Evolutionary conservation across 2,888 invertebrate genomes (phyloP).

Genomic region (Onthophagus sagittarius): DNA sequence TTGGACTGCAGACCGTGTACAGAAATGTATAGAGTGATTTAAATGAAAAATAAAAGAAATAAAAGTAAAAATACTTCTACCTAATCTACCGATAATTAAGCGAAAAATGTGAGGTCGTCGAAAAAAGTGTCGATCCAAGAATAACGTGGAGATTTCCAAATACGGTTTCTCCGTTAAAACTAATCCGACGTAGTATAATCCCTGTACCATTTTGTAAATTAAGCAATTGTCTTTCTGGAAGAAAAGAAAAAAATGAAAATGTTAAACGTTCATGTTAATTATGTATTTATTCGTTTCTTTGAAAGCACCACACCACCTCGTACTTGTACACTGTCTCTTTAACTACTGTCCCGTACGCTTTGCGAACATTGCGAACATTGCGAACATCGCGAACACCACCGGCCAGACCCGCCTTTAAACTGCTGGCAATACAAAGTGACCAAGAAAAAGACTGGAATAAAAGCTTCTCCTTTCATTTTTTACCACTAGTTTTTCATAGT

Average conservation of each 20-base stretch:
- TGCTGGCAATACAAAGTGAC: not conserved
- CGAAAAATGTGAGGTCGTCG: conserved; percentile 20
- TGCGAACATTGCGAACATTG: not conserved
- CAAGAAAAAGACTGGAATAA: not conserved
- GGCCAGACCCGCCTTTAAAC: not conserved
- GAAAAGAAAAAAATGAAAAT: conserved; percentile 31
- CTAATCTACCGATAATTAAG: conserved; percentile 35
- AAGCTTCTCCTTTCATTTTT: not conserved
- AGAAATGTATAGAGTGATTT: conserved; percentile 44
- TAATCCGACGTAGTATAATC: conserved; percentile 48
- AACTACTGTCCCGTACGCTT: not conserved
- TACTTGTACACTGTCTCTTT: not conserved
- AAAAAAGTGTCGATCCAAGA: conserved; percentile 13
- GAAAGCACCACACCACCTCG: conserved; percentile 33
- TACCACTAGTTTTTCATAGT: not conserved
- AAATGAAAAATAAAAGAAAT: not conserved
- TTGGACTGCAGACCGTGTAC: conserved; percentile 30
- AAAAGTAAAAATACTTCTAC: conserved; percentile 1
- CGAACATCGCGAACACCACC: not conserved
- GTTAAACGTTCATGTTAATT: conserved; percentile 52
- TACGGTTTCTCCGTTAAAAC: conserved; percentile 42
- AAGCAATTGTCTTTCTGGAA: conserved; percentile 49
- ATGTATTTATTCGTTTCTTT: conserved; percentile 45
- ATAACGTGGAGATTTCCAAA: conserved; percentile 20
- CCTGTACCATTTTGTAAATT: conserved; percentile 52